A percentile compares a stretch with the other conserved stretches of the same genome.
phyloP scores from a whole-genome alignment of 2,797 vertebrate species.

The Gobio occitaniae region DNA sequence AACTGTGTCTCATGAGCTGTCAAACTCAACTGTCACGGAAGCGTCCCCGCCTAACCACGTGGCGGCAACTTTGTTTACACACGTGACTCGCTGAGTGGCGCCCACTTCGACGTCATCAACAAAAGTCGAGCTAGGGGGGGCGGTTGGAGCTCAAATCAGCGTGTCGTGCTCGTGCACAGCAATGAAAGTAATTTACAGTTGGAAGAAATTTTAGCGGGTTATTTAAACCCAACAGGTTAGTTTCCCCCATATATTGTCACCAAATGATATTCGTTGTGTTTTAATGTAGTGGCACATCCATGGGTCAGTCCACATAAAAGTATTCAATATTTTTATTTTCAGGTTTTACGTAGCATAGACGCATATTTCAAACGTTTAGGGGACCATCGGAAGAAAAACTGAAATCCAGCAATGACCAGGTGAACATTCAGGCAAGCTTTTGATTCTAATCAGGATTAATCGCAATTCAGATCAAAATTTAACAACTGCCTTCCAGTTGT shows the following conservation, averaged over 20 bases:
- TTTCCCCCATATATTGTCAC: neutral
- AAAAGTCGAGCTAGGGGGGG: neutral
- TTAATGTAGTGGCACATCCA: neutral
- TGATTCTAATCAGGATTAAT: neutral
- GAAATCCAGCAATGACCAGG: neutral
- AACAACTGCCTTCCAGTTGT: neutral
- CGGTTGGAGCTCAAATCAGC: neutral
- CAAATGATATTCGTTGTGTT: neutral
- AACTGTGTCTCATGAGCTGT: slow-evolving; percentile 37
- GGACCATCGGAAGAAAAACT: neutral
- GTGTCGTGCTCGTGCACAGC: neutral
- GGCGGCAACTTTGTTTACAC: slow-evolving; percentile 61
- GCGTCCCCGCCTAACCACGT: slow-evolving; percentile 54
- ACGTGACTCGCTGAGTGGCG: slow-evolving; percentile 51
- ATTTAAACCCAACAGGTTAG: neutral
- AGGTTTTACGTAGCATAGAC: neutral
- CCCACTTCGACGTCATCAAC: slow-evolving; percentile 21
- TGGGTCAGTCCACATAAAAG: neutral
- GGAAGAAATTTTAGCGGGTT: neutral
- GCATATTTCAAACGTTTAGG: neutral
- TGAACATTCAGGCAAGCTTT: neutral
- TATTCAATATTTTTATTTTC: neutral
- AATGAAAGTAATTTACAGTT: neutral
- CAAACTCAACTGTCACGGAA: slow-evolving; percentile 43
- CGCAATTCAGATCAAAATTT: neutral